Evolutionary conservation across 2,113 vertebrate species (phyloP), one percentile per base, ranked within the genome.

Genomic region (Sinocyclocheilus rhinocerous): DNA sequence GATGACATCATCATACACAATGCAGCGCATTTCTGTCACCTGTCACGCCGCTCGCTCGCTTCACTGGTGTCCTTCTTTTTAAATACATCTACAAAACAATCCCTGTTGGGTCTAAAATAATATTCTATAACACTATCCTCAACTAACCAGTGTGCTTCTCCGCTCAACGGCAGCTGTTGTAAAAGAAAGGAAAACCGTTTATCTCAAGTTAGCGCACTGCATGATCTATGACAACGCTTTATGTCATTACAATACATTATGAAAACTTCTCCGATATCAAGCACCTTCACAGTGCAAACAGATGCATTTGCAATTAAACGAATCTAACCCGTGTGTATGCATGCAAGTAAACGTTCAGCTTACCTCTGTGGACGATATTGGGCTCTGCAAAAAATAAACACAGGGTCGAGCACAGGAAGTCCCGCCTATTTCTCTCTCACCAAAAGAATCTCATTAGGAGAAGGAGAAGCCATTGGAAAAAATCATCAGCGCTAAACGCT

Each of bases 1-100:
- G 82, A 85, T 89, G 85, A 89, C 88, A 82, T 89, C 85, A 89
- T 77, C n/a, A n/a, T n/a, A 7, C 39, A 67, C 82, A 85, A 55
- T 72, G 85, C 82, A 84, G 88, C 77, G 77, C 82, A 48, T 63
- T 11, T 59, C 33, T 8, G 84, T 52, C 33, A 4, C 39, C 26
- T n/a, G 18, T 1, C 33, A n/a, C 24, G 2, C 6, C 1, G 10
- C 26, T 20, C 0, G 45, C 45, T 42, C 50, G 45, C 2, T 65
- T 48, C 26, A 20, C 22, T 50, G 0, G 2, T 42, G 20, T 73
- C 70, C 70, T 6, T 29, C 18, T 13, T 36, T 42, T 63, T 22
- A 15, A 36, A 84, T 15, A 33, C 20, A 82, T 72, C 20, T 6
- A 61, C 10, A 42, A 42, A 8, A 42, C 39, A 42, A 42, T 22